Evolutionary conservation across 2,113 vertebrate genomes (phyloP).

Genomic region (Pelobates fuscus): DNA sequence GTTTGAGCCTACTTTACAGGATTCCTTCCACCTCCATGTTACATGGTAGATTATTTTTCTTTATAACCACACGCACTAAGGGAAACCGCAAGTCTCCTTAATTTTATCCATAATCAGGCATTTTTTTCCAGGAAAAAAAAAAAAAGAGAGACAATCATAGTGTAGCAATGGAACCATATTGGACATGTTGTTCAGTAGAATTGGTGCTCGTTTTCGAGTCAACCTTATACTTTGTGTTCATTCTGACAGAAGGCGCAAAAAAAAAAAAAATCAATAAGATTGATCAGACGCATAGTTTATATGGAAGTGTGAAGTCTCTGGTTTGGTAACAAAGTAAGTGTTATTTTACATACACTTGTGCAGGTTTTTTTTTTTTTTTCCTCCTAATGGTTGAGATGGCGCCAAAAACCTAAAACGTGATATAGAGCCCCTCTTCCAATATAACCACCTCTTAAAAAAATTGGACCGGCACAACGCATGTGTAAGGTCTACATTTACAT

Average conservation of each 20-base stretch:
- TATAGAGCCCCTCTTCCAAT: accelerated
- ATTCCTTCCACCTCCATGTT: slow-evolving; percentile 44
- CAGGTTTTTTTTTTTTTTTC: slow-evolving; percentile 12
- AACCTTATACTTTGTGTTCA: slow-evolving; percentile 53
- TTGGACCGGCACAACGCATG: too few relatives aligned
- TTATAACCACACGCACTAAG: slow-evolving; percentile 32
- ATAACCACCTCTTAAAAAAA: background rate
- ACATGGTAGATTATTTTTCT: slow-evolving; percentile 22
- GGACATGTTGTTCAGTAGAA: slow-evolving; percentile 34
- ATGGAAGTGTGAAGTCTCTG: slow-evolving; percentile 47
- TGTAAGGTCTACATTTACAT: background rate
- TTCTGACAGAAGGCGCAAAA: slow-evolving; percentile 62
- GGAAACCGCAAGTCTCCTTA: slow-evolving; percentile 29
- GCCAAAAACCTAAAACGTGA: background rate
- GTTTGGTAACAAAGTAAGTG: slow-evolving; percentile 22
- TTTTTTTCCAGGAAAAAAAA: background rate
- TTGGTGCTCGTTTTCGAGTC: slow-evolving; percentile 50
- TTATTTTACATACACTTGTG: slow-evolving; percentile 46
- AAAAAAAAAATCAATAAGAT: slow-evolving; percentile 62
- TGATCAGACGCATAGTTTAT: slow-evolving; percentile 51
- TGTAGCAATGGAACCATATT: slow-evolving; percentile 16
- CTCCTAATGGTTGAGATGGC: slow-evolving; percentile 8
- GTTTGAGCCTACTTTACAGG: slow-evolving; percentile 33
- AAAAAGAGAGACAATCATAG: slow-evolving; percentile 31
- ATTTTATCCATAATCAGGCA: slow-evolving; percentile 17